A percentile compares a stretch with the other conserved stretches of the same genome.
Conservation (phyloP, 2,888 invertebrate species). For the Athripsodes cinereus region DNA sequence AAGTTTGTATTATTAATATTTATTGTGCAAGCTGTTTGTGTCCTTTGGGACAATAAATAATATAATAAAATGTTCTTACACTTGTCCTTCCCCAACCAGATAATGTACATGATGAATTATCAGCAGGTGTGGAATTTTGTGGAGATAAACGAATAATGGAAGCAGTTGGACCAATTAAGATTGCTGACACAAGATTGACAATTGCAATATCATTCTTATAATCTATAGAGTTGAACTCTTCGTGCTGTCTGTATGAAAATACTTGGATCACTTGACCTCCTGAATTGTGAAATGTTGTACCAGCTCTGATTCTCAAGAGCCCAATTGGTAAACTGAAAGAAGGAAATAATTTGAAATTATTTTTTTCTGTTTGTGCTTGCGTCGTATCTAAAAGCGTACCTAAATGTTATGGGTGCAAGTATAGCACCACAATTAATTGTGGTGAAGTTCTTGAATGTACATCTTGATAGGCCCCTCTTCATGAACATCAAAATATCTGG, state of each 20-base stretch:
- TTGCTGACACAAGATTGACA: not conserved
- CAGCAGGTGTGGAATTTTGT: conserved; percentile 30
- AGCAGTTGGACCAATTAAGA: conserved; percentile 29
- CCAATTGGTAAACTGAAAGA: conserved; percentile 5
- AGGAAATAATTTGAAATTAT: no score
- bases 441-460: no score
- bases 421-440: no score
- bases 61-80: no score
- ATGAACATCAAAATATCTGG: no score
- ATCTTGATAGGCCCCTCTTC: no score
- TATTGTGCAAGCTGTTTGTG: not conserved
- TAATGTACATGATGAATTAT: conserved; percentile 36
- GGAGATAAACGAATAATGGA: conserved; percentile 32
- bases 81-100: conserved; percentile 42
- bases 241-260: conserved; percentile 34
- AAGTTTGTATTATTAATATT: no score
- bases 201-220: conserved; percentile 11
- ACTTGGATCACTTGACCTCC: conserved; percentile 39
- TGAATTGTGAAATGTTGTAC: conserved; percentile 33
- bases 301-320: conserved; percentile 19
- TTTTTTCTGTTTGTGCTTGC: no score
- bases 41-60: no score
- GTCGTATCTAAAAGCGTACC: no score
- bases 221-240: conserved; percentile 31
- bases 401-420: no score